Base-by-base conservation (phyloP, 2,113 vertebrate genomes). In the Fulica atra region DNA sequence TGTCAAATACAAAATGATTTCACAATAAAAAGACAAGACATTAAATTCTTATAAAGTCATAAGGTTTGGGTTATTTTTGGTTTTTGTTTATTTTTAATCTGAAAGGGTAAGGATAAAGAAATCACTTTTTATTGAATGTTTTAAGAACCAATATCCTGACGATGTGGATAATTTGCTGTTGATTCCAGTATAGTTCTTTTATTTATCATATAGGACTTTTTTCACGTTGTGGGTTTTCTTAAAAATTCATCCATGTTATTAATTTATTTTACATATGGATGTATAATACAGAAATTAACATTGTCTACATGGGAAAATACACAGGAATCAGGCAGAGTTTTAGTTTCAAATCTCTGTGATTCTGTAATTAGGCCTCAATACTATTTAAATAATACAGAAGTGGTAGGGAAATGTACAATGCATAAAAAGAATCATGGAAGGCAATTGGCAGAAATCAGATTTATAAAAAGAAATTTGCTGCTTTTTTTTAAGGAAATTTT, bases 21-120 rank as follows among this genome's bases (percentile, higher is more conserved):
- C 19, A 80, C 20, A 48, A 16, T 61, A 38, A 7, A 28, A n/a
- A 51, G 10, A 66, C 18, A 64, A 9, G 9, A 40, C 50, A 64
- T 0, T 1, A 38, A 63, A 53, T 40, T 10, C 4, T 53, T 68
- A 35, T 5, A 11, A 21, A 60, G 11, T 73, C 51, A 33, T 4
- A 56, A 3, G 1, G 5, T 7, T 57, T 48, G 4, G 2, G 0
- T 3, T 11, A 31, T n/a, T 25, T 23, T 3, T 0, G 9, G 8
- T 68, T 82, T 26, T 48, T 72, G 2, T 33, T 16, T 7, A 16
- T 59, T 44, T 21, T 77, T 81, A 24, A 60, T 51, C 28, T 85
- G 50, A 81, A 46, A 46, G 44, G 44, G 19, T 46, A 44, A 54
- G 5, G 6, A 8, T 28, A 68, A 77, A 42, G 2, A 59, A 68